Evolutionary conservation across 2,888 invertebrate species (phyloP).

Genomic region (Meteorus cinctellus): DNA sequence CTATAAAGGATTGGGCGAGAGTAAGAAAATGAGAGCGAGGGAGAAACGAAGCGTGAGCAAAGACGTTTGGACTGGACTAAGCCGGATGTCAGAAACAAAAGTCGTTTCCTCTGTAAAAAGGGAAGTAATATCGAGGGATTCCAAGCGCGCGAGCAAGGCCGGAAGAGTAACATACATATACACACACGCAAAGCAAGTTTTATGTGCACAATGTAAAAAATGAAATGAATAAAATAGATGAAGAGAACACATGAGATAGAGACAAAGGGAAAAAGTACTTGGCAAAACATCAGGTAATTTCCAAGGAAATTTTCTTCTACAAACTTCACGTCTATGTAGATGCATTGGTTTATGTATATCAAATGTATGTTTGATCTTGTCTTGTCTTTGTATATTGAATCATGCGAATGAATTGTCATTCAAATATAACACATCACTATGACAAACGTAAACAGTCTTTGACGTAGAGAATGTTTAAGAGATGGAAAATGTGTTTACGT

Average conservation of each 20-base stretch:
- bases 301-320: background rate
- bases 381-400: background rate
- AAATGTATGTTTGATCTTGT: background rate
- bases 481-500: background rate
- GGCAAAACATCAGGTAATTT: conserved; percentile 29
- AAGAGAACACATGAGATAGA: background rate
- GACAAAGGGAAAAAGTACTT: conserved; percentile 23
- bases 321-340: background rate
- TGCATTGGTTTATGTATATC: background rate
- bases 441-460: background rate
- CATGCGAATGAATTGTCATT: conserved; percentile 5
- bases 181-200: conserved; percentile 27
- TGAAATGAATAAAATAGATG: conserved; percentile 2
- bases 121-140: conserved; percentile 60
- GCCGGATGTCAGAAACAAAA: conserved; percentile 63
- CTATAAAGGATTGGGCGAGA: background rate
- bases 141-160: conserved; percentile 31
- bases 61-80: conserved; percentile 46
- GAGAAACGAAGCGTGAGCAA: conserved; percentile 37
- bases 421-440: background rate
- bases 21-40: conserved; percentile 16
- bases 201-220: conserved; percentile 21
- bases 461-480: background rate
- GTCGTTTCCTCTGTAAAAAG: conserved; percentile 58
- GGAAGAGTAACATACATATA: conserved; percentile 29